Evolutionary conservation across 1,140 invertebrate species (phyloP), one percentile per base, ranked within the genome.

Genomic region (Pteromalus puparum): DNA sequence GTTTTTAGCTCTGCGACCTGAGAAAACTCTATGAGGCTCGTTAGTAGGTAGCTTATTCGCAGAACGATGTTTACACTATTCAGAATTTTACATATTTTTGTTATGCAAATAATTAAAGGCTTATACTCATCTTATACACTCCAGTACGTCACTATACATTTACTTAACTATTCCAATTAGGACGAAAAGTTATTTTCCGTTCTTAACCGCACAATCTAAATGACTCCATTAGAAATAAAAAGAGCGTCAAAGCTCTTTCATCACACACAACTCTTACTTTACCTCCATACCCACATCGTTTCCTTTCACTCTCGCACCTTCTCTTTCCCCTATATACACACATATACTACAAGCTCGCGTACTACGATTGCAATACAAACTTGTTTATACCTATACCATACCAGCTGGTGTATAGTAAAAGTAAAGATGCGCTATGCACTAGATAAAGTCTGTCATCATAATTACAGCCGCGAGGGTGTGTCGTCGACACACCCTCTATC

Each of bases 401-500:
- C 13, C 46, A 48, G 46, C 15, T 48, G 46, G 13, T 21, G 6
- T 61, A 61, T 61, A 61, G 53, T 61, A 21, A 61, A 61, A 21
- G 53, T 61, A 61, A 61, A 61, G 53, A 61, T 61, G 18, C 53
- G 15, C 53, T 7, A 53, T 53, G 18, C 18, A 61, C 21, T 61
- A 61, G 5, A 61, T n/a, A 61, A 61, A 21, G 53, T 6, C 18
- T 1, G 18, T 61, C 53, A 61, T 21, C 53, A 48, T 48, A 9
- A 5, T n/a, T n/a, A n/a, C n/a, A 61, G 67, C 26, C 67, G 26
- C 9, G 26, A 70, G 67, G 67, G 67, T 70, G 67, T 70, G 67
- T 15, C 67, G 67, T 15, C 67, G 67, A 70, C 67, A 70, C 67
- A 70, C 67, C 67, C 67, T 70, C 67, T 21, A 70, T 70, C 67